phyloP scores from a whole-genome alignment of 2,888 invertebrate species.

The Mantis religiosa region DNA sequence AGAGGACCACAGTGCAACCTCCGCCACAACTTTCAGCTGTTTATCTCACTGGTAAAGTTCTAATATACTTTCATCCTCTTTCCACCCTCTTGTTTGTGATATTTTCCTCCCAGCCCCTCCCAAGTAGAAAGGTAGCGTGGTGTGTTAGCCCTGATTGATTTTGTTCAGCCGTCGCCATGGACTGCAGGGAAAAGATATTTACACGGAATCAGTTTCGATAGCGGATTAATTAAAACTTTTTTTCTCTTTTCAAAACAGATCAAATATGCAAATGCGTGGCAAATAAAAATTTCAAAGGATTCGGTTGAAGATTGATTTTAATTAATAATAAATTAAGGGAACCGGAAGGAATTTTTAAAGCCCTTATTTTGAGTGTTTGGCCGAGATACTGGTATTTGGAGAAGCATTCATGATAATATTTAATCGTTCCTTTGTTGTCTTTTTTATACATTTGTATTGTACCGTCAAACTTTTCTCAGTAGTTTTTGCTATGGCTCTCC shows the following conservation, averaged over 20 bases:
- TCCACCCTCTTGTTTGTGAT: neutral
- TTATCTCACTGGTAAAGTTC: slow-evolving; percentile 12
- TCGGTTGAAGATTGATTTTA: neutral
- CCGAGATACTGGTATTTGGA: too few relatives aligned
- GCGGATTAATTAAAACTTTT: neutral
- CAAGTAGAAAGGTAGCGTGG: neutral
- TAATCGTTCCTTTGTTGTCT: too few relatives aligned
- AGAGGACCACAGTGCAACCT: slow-evolving; percentile 13
- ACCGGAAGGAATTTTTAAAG: neutral
- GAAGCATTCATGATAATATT: too few relatives aligned
- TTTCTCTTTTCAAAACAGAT: neutral
- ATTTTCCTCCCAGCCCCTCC: neutral
- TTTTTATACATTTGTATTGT: too few relatives aligned
- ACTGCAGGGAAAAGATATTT: neutral
- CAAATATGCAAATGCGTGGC: neutral
- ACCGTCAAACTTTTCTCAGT: too few relatives aligned
- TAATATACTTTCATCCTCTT: neutral
- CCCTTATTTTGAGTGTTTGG: too few relatives aligned
- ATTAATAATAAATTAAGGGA: neutral
- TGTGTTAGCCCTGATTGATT: neutral
- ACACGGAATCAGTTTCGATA: neutral
- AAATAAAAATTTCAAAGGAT: neutral
- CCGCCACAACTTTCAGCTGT: slow-evolving; percentile 4
- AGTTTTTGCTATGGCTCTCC: too few relatives aligned
- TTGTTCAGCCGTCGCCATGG: neutral